phyloP scores from a whole-genome alignment of 2,797 vertebrate species.

The Chloroceryle inda region DNA sequence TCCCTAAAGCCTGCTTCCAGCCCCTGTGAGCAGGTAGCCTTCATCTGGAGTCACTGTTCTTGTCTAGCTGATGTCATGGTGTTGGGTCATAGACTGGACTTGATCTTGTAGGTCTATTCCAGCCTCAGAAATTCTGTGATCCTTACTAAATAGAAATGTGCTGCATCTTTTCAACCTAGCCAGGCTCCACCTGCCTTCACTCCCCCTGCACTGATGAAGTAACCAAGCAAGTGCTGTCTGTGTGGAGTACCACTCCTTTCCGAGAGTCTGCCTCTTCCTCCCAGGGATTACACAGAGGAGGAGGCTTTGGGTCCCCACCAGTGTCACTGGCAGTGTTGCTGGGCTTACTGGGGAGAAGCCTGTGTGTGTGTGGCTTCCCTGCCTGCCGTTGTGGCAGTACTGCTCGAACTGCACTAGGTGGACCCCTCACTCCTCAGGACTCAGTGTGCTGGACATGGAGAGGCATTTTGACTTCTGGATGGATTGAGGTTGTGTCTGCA shows the following conservation, averaged over 20 bases:
- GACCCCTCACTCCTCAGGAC: slow-evolving; percentile 52
- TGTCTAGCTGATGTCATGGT: too few relatives aligned
- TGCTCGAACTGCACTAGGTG: slow-evolving; percentile 64
- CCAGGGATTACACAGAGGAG: rapidly evolving
- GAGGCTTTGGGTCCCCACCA: background rate
- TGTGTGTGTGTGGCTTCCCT: background rate
- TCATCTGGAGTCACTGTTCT: background rate
- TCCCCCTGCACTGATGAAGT: background rate
- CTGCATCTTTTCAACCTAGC: background rate
- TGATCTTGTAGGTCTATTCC: too few relatives aligned
- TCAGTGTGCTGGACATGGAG: rapidly evolving
- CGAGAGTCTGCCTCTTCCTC: background rate
- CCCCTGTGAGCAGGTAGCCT: background rate
- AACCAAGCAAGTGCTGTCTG: background rate
- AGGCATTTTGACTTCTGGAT: background rate
- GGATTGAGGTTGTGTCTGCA: background rate
- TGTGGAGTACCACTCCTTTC: background rate
- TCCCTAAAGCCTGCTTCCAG: background rate
- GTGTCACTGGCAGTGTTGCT: background rate
- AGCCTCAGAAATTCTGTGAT: too few relatives aligned
- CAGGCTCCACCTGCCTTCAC: too few relatives aligned
- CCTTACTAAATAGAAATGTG: background rate
- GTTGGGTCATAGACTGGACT: too few relatives aligned
- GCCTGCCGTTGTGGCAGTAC: background rate
- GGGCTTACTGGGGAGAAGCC: background rate